Base-by-base conservation (phyloP, 1,140 invertebrate genomes). In the Leguminivora glycinivorella region DNA sequence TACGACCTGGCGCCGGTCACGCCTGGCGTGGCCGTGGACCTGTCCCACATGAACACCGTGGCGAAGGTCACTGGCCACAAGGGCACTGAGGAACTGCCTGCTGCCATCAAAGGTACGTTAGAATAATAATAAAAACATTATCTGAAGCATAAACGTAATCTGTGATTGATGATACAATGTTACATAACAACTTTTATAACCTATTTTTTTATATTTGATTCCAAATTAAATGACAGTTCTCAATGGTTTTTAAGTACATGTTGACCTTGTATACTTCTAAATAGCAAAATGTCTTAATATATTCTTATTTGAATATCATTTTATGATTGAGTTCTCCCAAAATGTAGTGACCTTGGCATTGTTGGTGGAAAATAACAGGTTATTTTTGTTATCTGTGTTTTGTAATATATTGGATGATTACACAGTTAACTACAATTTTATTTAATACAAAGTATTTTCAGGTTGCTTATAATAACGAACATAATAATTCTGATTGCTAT, bases 1-100 rank as follows among this genome's bases (percentile, higher is more conserved):
- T 99, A 98, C 83, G 99, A 99, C 93, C 96, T 99, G 89, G 98
- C 98, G 0, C 90, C 90, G 2, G 96, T 99, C 82, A 99, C 98
- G 47, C 96, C 97, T 70, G 99, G 99, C 75, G 98, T 99, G 17
- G 98, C 98, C 71, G 98, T 98, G 73, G 99, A 99, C 94, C 93
- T 99, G 14, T 99, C 98, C 17, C 99, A 99, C 92, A 99, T 99
- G 83, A 96, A 99, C 80, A 98, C 98, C 22, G 93, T 93, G 34
- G 95, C 97, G 71, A 94, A 95, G 89, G 97, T 99, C 38, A 95
- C 93, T 68, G 97, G 96, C 38, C 97, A 95, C 89, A 95, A 95
- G 72, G 94, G 94, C 4, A 92, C 95, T 25, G 96, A 97, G 1
- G 93, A 97, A 79, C 92, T 98, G 31, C 84, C 85, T 5, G 91